Base-by-base conservation (phyloP, 2,113 vertebrate genomes). In the Lepus europaeus region DNA sequence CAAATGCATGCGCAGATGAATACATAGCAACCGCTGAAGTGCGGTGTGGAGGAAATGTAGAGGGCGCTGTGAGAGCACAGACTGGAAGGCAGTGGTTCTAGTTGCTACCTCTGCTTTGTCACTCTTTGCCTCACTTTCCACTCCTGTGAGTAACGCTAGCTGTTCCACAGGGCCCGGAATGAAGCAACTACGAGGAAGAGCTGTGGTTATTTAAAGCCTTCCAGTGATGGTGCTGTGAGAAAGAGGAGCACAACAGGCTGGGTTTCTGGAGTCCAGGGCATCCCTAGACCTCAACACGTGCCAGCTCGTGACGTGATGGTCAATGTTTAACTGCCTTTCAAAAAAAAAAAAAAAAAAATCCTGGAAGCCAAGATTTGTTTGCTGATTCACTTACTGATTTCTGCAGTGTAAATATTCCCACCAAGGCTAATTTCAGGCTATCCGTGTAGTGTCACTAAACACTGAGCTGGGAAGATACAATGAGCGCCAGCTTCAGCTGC, bases 401-500 rank as follows among this genome's bases (percentile, higher is more conserved):
- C 76, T 25, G n/a, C 66, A 53, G 39, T 89, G 39, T 95, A 83
- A 94, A 29, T 89, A 82, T 87, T 94, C 94, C 63, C 68, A 78
- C 3, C 19, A 72, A 85, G 61, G 10, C 53, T 86, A 36, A 81
- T 94, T 88, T 80, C 81, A 80, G 23, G 77, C 29, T 36, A 25
- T 61, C 20, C 51, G 29, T 29, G 39, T 78, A 33, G 51, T 85
- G 90, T 76, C 70, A 63, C 33, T 81, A n/a, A 69, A 61, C 0
- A 17, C 17, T 61, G 13, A 88, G 63, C 14, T 68, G 36, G 23
- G 59, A 31, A 63, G 83, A 56, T 12, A 29, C 0, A 33, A 2
- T 29, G 25, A 36, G 31, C 73, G 9, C 29, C 36, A 39, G 29
- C 85, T 63, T 25, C 76, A 73, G 29, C 85, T 63, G 31, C 76